A percentile compares a stretch with the other conserved stretches of the same genome.
Evolutionary conservation across 2,888 invertebrate genomes (phyloP).

Genomic region (Eupithecia exiguata): DNA sequence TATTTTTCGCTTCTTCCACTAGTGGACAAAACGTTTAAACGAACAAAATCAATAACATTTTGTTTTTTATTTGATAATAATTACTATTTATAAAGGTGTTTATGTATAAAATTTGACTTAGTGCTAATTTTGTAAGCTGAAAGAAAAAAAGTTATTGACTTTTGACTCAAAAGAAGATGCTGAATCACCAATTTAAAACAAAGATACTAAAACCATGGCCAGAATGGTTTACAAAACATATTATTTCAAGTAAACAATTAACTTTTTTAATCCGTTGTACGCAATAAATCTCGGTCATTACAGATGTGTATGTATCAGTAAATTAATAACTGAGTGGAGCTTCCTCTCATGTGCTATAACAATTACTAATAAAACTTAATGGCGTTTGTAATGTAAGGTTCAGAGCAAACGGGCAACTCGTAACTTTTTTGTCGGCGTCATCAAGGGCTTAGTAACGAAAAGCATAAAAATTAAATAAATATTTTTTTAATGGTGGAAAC

Average conservation of each 20-base stretch:
- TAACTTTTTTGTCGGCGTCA: background rate
- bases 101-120: too few relatives aligned
- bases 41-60: too few relatives aligned
- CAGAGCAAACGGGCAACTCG: background rate
- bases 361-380: conserved; percentile 30
- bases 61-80: too few relatives aligned
- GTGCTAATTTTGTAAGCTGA: too few relatives aligned
- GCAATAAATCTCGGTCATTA: background rate
- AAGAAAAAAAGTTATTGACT: too few relatives aligned
- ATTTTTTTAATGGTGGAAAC: too few relatives aligned
- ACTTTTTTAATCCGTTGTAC: background rate
- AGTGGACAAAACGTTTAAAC: too few relatives aligned
- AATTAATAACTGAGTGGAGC: conserved; percentile 5
- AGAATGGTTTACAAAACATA: background rate
- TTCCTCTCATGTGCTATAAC: conserved; percentile 21
- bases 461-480: too few relatives aligned
- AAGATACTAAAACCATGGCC: background rate
- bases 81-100: too few relatives aligned
- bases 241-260: conserved; percentile 1
- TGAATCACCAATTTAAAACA: background rate
- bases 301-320: background rate
- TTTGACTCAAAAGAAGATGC: background rate
- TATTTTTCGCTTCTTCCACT: too few relatives aligned
- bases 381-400: conserved; percentile 9
- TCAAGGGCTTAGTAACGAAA: background rate